Percentiles rank a stretch among this genome's conserved stretches.
These are phyloP conservation scores for Amphibalanus amphitrite DNA, from an alignment of 1,140 invertebrate species.

Conservation along the genomic window DNA sequence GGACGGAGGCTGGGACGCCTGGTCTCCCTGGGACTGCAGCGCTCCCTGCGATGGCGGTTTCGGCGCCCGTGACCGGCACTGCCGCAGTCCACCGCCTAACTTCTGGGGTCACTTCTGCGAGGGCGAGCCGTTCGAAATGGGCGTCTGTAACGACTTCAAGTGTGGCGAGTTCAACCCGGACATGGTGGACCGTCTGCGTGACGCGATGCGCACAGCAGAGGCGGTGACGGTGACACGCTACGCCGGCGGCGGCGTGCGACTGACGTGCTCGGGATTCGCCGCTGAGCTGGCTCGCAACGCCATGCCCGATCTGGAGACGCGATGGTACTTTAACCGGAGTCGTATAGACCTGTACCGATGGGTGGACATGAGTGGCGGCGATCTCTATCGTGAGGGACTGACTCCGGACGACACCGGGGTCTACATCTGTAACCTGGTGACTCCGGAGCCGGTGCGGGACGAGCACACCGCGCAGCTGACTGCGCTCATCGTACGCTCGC, in stretches of 20 bases:
- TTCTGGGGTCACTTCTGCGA: neutral
- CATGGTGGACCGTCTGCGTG: neutral
- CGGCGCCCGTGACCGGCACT: neutral
- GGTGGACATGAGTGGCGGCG: neutral
- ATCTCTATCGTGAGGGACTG: neutral
- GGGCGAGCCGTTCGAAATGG: conserved; percentile 2
- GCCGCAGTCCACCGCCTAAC: neutral
- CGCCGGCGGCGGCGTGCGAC: neutral
- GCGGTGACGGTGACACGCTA: neutral
- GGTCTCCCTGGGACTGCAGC: conserved; percentile 1
- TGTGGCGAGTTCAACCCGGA: conserved; percentile 1
- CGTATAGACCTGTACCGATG: neutral
- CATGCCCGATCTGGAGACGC: neutral
- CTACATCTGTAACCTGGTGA: neutral
- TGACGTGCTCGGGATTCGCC: neutral
- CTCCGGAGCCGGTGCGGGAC: neutral
- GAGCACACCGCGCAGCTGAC: neutral
- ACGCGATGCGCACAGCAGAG: neutral
- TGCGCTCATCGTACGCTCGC: neutral
- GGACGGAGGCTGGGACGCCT: neutral
- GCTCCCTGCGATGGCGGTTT: neutral
- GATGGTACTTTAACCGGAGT: neutral
- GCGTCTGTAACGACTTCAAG: conserved; percentile 4
- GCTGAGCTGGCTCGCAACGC: neutral
- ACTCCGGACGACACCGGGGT: neutral